Conservation (phyloP, 2,113 vertebrate species). For the Chloropsis hardwickii region DNA sequence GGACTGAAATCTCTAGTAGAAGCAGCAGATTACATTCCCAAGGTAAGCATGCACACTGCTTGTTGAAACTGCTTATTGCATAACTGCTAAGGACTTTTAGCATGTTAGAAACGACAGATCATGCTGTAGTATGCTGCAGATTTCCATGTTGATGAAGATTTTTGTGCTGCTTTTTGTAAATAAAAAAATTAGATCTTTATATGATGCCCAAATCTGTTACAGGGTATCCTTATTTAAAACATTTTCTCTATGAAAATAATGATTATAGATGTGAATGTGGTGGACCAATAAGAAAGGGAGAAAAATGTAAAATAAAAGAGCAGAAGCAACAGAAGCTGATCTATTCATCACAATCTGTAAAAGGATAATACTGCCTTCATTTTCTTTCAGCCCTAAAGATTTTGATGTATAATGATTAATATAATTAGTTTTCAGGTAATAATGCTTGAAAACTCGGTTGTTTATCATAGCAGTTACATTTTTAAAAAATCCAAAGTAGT, state of each 20-base stretch:
- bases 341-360: not conserved
- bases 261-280: not conserved
- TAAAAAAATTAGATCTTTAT: not conserved
- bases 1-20: not conserved
- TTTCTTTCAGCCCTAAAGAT: not conserved
- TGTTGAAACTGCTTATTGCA: not conserved
- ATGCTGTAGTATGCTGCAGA: not conserved
- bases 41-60: slow-evolving; percentile 44
- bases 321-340: not conserved
- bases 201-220: not conserved
- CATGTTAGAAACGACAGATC: not conserved
- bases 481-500: not conserved
- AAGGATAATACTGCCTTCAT: not conserved
- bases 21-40: slow-evolving; percentile 6
- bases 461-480: not conserved
- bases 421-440: not conserved
- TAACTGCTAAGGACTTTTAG: not conserved
- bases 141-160: not conserved
- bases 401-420: not conserved
- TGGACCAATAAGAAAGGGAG: not conserved
- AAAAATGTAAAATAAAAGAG: not conserved
- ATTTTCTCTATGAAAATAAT: not conserved
- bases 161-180: not conserved
- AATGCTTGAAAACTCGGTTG: not conserved
- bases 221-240: not conserved